Evolutionary conservation across 2,888 invertebrate species (phyloP).

Genomic region (Orthosia gothica): DNA sequence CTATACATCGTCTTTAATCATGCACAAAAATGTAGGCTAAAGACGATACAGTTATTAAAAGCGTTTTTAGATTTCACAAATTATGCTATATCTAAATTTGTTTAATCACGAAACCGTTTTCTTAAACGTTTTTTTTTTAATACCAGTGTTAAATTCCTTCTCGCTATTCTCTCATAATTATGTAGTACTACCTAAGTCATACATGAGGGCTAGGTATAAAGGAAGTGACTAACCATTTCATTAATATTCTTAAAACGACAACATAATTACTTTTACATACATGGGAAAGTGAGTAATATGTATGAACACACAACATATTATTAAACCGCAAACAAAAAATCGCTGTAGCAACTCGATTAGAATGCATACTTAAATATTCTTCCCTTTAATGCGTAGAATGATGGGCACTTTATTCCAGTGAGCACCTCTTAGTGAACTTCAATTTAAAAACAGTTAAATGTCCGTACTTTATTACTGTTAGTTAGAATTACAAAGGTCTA

Average conservation of each 20-base stretch:
- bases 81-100: conserved; percentile 51
- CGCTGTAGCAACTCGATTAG: conserved; percentile 29
- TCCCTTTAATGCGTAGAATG: conserved; percentile 57
- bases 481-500: conserved; percentile 67
- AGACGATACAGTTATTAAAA: conserved; percentile 64
- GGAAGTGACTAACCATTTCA: conserved; percentile 49
- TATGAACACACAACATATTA: conserved; percentile 22
- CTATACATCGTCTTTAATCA: conserved; percentile 33
- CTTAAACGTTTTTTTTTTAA: conserved; percentile 53
- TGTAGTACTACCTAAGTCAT: conserved; percentile 6
- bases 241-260: conserved; percentile 57
- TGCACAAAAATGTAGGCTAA: conserved; percentile 52
- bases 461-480: conserved; percentile 62
- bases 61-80: conserved; percentile 49
- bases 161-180: conserved; percentile 10
- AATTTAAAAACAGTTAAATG: conserved; percentile 66
- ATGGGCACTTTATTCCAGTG: conserved; percentile 62
- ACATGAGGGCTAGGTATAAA: neutral
- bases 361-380: conserved; percentile 33
- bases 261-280: conserved; percentile 60
- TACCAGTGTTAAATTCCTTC: conserved; percentile 32
- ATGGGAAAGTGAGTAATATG: conserved; percentile 59
- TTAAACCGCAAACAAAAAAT: conserved; percentile 58
- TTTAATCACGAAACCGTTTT: conserved; percentile 61
- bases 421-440: conserved; percentile 53